A percentile compares a stretch with the other conserved stretches of the same genome.
phyloP scores from a whole-genome alignment of 64 coral and sea anemone genomes.

The Porites lutea region DNA sequence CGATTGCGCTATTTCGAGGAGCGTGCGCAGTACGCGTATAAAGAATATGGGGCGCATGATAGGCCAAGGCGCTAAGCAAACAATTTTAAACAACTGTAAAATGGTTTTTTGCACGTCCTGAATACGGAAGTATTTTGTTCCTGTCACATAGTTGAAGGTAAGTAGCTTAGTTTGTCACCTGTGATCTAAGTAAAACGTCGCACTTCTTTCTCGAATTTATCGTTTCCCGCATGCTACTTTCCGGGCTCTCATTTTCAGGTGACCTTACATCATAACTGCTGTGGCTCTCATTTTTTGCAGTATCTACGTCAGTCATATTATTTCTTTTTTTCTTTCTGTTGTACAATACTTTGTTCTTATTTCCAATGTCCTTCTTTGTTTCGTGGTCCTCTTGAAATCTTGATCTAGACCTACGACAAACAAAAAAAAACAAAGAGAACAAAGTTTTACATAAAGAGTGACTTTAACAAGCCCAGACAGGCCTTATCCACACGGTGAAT shows the following conservation, averaged over 20 bases:
- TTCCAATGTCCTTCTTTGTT: neutral
- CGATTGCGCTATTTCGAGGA: too few relatives aligned
- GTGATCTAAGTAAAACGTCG: neutral
- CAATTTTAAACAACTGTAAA: too few relatives aligned
- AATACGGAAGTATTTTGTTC: neutral
- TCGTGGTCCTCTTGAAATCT: constrained; percentile 16
- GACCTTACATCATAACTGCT: neutral
- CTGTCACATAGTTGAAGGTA: too few relatives aligned
- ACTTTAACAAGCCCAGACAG: too few relatives aligned
- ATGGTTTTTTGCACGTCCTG: neutral
- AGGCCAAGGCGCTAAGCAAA: too few relatives aligned
- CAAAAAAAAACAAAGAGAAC: neutral
- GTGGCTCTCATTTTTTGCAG: neutral
- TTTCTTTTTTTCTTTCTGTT: neutral
- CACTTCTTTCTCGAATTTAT: neutral
- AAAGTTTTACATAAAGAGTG: neutral
- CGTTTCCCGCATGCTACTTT: neutral
- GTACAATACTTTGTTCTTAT: neutral
- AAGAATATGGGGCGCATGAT: too few relatives aligned
- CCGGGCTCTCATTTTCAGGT: neutral
- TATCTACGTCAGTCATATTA: neutral
- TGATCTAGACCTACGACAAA: neutral
- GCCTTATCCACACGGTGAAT: too few relatives aligned
- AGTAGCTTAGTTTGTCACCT: neutral
- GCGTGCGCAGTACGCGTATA: too few relatives aligned